Conservation (phyloP, 2,888 invertebrate genomes). For the Drosophila neonasuta region DNA sequence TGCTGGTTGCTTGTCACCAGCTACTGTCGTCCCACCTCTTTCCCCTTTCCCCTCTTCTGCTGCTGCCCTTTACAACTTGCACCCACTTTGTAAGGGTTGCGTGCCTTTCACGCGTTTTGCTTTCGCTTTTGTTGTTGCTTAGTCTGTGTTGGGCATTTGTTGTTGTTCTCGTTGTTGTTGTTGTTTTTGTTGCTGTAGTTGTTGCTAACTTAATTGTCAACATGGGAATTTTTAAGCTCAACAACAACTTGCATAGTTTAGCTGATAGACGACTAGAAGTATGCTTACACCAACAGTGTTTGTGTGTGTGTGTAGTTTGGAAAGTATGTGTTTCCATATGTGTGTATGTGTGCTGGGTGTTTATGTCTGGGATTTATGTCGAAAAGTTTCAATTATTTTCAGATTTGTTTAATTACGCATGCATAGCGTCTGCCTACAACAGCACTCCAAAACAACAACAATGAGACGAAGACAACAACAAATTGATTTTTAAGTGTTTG, state of each 20-base stretch:
- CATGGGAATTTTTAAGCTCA: conserved; percentile 73
- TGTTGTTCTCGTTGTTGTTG: conserved; percentile 40
- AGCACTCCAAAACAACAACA: conserved; percentile 23
- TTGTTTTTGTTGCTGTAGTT: conserved; percentile 41
- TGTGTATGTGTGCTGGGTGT: conserved; percentile 32
- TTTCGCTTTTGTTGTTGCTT: conserved; percentile 45
- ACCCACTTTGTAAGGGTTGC: conserved; percentile 62
- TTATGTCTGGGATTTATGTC: conserved; percentile 64
- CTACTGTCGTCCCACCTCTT: conserved; percentile 23
- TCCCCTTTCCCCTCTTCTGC: too few relatives aligned
- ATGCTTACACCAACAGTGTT: background rate
- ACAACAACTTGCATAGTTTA: conserved; percentile 64
- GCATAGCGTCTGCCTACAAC: conserved; percentile 40
- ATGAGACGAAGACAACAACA: conserved; percentile 28
- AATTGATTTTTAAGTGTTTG: conserved; percentile 71
- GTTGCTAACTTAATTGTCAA: conserved; percentile 76
- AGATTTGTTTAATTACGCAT: conserved; percentile 75
- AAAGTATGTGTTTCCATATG: too few relatives aligned
- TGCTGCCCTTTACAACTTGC: background rate
- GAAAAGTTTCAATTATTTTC: conserved; percentile 75
- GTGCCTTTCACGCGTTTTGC: conserved; percentile 68
- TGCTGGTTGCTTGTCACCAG: conserved; percentile 40
- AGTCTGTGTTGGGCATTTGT: conserved; percentile 40
- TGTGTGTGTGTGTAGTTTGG: conserved; percentile 4
- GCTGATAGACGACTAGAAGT: conserved; percentile 34